phyloP scores from a whole-genome alignment of 2,888 invertebrate genomes.

The Allophyes oxyacanthae region DNA sequence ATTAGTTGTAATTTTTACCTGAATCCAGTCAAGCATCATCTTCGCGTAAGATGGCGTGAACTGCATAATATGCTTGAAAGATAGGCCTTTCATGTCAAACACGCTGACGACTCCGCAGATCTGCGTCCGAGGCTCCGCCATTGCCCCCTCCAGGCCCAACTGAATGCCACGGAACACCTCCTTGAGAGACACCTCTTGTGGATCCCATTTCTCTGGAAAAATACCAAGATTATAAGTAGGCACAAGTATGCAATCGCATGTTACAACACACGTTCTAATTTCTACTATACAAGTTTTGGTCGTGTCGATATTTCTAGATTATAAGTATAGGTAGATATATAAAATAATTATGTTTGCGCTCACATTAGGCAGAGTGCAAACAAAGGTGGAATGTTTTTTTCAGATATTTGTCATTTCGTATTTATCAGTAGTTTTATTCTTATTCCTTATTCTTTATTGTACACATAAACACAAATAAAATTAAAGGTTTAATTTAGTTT shows the following conservation, averaged over 20 bases:
- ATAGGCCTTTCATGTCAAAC: constrained; percentile 93
- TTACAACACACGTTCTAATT: constrained; percentile 8
- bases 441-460: no score
- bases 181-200: constrained; percentile 90
- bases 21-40: constrained; percentile 92
- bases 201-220: constrained; percentile 92
- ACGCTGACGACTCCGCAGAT: constrained; percentile 93
- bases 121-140: constrained; percentile 94
- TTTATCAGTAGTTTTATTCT: no score
- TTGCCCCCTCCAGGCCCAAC: constrained; percentile 92
- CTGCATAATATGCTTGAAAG: constrained; percentile 92
- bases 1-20: constrained; percentile 74
- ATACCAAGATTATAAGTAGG: constrained; percentile 1
- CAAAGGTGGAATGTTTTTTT: no score
- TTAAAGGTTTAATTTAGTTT: no score
- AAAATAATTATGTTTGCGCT: no score
- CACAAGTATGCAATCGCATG: not conserved
- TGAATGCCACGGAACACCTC: constrained; percentile 93
- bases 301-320: not conserved
- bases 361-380: no score
- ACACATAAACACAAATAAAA: no score
- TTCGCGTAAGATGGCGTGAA: constrained; percentile 94
- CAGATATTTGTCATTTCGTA: no score
- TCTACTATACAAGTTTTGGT: constrained; percentile 15
- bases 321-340: no score